Evolutionary conservation across 1,140 invertebrate species (phyloP).

Genomic region (Octopus sinensis): DNA sequence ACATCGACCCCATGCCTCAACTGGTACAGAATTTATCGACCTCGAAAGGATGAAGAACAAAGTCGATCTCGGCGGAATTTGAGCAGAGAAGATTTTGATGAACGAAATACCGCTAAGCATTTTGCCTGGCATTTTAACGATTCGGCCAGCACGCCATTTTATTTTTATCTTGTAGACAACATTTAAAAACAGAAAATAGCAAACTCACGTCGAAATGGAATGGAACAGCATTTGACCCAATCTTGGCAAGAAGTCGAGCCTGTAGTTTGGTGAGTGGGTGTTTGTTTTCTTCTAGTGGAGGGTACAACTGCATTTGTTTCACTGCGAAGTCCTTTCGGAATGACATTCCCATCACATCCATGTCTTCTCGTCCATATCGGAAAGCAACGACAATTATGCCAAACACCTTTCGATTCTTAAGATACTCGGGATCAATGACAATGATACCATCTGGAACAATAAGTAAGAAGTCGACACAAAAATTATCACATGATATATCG

Average conservation of each 20-base stretch:
- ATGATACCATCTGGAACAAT: background rate
- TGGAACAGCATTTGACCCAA: background rate
- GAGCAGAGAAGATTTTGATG: too few species aligned
- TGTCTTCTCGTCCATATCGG: background rate
- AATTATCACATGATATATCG: background rate
- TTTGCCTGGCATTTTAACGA: too few species aligned
- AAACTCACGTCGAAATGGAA: background rate
- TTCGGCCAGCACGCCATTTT: too few species aligned
- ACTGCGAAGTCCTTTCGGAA: conserved; percentile 6
- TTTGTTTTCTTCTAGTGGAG: background rate
- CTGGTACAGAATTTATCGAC: too few species aligned
- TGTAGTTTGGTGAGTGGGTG: background rate
- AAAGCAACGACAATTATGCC: background rate
- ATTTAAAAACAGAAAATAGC: background rate
- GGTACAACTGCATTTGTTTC: conserved; percentile 1
- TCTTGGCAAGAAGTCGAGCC: background rate
- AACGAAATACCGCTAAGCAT: too few species aligned
- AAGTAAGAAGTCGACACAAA: background rate
- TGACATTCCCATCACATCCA: background rate
- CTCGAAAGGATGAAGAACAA: too few species aligned
- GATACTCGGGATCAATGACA: background rate
- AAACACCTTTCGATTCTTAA: background rate
- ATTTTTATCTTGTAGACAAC: too few species aligned
- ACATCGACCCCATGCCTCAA: too few species aligned
- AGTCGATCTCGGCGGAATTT: too few species aligned